Evolutionary conservation across 2,797 vertebrate species (phyloP).

Genomic region (Phoeniculus purpureus): DNA sequence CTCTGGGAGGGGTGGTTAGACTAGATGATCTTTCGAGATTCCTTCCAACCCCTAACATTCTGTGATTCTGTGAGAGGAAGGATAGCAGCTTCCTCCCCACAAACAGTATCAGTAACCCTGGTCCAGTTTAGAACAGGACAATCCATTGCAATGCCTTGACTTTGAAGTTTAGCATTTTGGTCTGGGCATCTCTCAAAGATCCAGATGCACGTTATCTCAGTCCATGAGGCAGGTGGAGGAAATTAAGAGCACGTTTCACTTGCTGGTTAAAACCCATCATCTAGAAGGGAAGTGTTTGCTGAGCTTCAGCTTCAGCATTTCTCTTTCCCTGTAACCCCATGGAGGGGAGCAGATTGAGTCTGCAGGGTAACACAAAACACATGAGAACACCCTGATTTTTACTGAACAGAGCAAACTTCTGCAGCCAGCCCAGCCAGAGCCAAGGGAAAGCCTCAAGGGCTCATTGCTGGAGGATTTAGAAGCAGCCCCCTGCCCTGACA

Average conservation of each 20-base stretch:
- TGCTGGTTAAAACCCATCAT: not conserved
- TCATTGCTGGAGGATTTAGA: not conserved
- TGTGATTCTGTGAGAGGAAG: not conserved
- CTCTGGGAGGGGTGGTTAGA: too few species aligned
- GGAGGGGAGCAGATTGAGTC: not conserved
- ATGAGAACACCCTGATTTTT: fast-evolving
- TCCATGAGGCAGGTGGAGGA: not conserved
- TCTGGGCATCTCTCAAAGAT: not conserved
- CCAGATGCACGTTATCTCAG: not conserved
- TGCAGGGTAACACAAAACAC: fast-evolving
- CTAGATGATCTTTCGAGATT: too few species aligned
- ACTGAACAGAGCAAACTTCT: fast-evolving
- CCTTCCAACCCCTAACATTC: too few species aligned
- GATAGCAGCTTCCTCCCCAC: fast-evolving
- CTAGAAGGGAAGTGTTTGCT: not conserved
- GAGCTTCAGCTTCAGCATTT: fast-evolving
- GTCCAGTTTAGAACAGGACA: fast-evolving
- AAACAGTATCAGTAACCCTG: fast-evolving
- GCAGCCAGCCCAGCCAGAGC: fast-evolving
- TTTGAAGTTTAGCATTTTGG: not conserved
- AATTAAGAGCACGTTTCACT: not conserved
- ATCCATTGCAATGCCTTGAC: not conserved
- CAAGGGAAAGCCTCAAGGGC: not conserved
- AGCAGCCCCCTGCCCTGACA: not conserved
- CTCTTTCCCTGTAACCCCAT: fast-evolving